These are phyloP conservation scores for Chelonia mydas DNA, from an alignment of 2,797 vertebrate genomes.

Conservation along the genomic window DNA sequence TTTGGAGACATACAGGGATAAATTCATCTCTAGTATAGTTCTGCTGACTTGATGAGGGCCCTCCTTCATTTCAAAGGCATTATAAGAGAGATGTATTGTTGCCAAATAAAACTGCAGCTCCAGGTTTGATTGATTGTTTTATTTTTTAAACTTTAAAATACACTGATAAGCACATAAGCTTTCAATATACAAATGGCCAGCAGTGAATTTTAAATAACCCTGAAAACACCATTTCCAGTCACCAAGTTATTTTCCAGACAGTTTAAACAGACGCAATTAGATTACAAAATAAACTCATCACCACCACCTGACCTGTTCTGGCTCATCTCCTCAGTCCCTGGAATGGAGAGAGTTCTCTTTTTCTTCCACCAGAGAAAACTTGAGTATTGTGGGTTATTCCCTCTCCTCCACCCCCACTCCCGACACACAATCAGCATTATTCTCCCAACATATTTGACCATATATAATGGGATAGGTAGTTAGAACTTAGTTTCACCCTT, in stretches of 20 bases:
- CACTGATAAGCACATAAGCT: background rate
- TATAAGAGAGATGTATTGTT: no score
- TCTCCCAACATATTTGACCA: background rate
- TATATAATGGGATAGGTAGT: background rate
- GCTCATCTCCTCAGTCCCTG: background rate
- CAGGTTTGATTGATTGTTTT: background rate
- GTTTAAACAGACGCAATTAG: conserved; percentile 17
- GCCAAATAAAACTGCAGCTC: no score
- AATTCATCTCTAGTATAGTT: background rate
- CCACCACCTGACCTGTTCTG: background rate
- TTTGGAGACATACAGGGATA: background rate
- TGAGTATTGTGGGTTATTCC: background rate
- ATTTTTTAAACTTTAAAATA: background rate
- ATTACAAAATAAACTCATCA: conserved; percentile 32
- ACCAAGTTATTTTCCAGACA: conserved; percentile 15
- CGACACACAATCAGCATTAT: background rate
- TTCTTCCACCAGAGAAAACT: background rate
- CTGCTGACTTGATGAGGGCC: background rate
- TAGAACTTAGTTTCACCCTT: background rate
- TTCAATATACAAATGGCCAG: background rate
- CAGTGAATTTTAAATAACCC: background rate
- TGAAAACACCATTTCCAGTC: conserved; percentile 34
- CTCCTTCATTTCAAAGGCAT: no score
- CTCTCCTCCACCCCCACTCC: background rate
- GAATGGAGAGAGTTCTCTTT: fast-evolving